Evolutionary conservation across 1,140 invertebrate species (phyloP).

Genomic region (Dendroctonus valens): DNA sequence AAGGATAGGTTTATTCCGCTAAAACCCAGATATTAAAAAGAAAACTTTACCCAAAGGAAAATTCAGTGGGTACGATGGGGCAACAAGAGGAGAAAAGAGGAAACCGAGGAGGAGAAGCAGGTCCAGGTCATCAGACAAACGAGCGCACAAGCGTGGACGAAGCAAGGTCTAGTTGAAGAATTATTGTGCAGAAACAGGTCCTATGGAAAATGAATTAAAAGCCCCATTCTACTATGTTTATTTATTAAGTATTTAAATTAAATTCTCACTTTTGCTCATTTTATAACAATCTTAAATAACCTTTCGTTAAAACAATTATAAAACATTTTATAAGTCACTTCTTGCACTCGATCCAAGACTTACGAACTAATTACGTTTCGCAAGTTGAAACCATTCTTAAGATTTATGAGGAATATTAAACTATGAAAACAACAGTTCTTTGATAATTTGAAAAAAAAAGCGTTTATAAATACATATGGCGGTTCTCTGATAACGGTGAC

Average conservation of each 20-base stretch:
- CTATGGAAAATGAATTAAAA: no score
- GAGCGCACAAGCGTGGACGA: no score
- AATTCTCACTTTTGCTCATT: slow-evolving; percentile 37
- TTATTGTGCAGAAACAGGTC: no score
- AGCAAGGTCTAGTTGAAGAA: no score
- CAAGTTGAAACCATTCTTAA: no score
- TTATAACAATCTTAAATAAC: slow-evolving; percentile 44
- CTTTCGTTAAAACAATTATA: slow-evolving; percentile 37
- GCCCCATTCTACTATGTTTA: slow-evolving; percentile 10
- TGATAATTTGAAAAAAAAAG: neutral
- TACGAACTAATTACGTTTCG: slow-evolving; percentile 8
- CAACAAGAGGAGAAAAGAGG: no score
- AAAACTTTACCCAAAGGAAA: no score
- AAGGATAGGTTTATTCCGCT: slow-evolving; percentile 74
- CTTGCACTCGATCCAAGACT: slow-evolving; percentile 15
- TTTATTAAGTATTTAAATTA: slow-evolving; percentile 38
- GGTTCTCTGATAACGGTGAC: neutral
- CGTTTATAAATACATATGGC: neutral
- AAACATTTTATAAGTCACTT: slow-evolving; percentile 29
- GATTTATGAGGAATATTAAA: no score
- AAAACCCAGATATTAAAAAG: no score
- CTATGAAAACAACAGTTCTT: neutral
- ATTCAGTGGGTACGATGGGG: no score
- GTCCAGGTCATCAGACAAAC: no score
- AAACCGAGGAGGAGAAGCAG: no score